These are phyloP conservation scores for Panagrolaimus sp. DNA, from an alignment of 1,140 invertebrate species.

Conservation along the genomic window DNA sequence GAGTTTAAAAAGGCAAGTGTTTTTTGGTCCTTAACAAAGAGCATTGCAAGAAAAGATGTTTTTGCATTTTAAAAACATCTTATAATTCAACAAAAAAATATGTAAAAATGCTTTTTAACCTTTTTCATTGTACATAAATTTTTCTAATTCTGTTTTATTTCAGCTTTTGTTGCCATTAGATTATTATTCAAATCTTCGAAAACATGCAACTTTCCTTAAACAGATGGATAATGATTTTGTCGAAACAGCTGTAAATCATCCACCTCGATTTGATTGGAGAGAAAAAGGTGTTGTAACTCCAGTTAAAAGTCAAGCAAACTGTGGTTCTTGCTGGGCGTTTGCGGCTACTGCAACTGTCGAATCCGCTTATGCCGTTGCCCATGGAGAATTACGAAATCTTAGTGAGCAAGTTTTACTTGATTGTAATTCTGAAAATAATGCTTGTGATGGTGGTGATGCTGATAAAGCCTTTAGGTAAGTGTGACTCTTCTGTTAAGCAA, in stretches of 20 bases:
- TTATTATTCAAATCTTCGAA: constrained; percentile 22
- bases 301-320: constrained; percentile 60
- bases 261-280: constrained; percentile 60
- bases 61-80: no score
- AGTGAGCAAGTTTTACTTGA: constrained; percentile 56
- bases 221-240: neutral
- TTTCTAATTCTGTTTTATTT: no score
- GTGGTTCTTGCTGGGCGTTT: constrained; percentile 50
- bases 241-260: constrained; percentile 29
- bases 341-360: constrained; percentile 47
- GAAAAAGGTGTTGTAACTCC: constrained; percentile 60
- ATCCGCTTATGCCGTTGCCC: constrained; percentile 42
- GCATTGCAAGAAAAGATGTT: no score
- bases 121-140: no score
- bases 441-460: constrained; percentile 52
- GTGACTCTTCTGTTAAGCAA: neutral
- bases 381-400: constrained; percentile 44
- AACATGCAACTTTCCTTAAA: constrained; percentile 31
- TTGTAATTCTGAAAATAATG: constrained; percentile 56
- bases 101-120: no score
- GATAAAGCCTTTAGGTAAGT: constrained; percentile 53
- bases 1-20: constrained; percentile 44
- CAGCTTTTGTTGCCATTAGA: constrained; percentile 44
- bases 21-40: no score
- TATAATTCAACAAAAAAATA: no score